Evolutionary conservation across 2,888 invertebrate species (phyloP), one percentile per base, ranked within the genome.

Genomic region (Apotomis capreana): DNA sequence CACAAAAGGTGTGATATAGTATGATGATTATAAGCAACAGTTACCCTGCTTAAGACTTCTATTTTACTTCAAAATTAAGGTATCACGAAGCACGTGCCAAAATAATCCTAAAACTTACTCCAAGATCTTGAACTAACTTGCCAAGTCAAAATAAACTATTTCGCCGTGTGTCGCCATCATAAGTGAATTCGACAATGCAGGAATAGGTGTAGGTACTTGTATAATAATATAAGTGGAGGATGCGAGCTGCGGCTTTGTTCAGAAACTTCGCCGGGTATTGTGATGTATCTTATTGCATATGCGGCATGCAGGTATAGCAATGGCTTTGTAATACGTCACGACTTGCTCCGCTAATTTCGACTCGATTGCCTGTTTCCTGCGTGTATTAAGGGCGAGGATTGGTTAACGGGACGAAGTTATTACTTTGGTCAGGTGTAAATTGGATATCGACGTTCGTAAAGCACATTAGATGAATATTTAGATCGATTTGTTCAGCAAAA

Each of bases 171-270:
- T 87, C 79, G 73, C 78, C 77, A 76, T 78, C 78, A 80, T 87
- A 90, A 89, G 88, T 89, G 89, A 90, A 89, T 90, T 89, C 87
- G 87, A 89, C 89, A 89, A 86, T 87, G 85, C 84, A 81, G 84
- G 80, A 87, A 88, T 89, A 89, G 83, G 83, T 81, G 81, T 87
- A 68, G 69, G 70, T 75, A 85, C 85, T 84, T 85, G 82, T 83
- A 83, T 72, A 75, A 74, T 75, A 75, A 74, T 75, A 75, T 77
- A 80, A 85, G 87, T 84, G 83, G 81, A 85, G 86, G 85, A 87
- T 83, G 86, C 83, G 84, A 86, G 87, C 84, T 87, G 89, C 79
- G 89, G 90, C 89, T 90, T 90, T 90, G 90, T 91, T 89, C 89
- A 82, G 84, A 86, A 90, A 90, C 89, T 91, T 89, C 80, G 78